Base-by-base conservation (phyloP, 2,888 invertebrate species). In the Aporophyla lueneburgensis region DNA sequence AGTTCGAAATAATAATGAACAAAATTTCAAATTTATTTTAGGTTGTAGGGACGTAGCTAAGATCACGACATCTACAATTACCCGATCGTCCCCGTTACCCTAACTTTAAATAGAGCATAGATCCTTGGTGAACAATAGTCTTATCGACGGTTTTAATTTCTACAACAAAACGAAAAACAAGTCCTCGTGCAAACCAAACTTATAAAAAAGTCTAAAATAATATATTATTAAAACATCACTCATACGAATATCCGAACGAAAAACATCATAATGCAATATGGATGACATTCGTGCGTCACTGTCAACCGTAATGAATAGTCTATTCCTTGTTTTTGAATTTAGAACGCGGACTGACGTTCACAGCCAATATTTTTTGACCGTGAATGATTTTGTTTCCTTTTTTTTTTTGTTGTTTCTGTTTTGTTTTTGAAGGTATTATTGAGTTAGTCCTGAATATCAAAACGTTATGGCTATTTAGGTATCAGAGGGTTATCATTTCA, bases 241-340 rank as follows among this genome's bases (percentile, higher is more conserved):
- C 56, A 53, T 58, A 78, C 67, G 62, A 58, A 62, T 83, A 80
- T 80, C 71, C 78, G 78, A 82, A 67, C 77, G 24, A 49, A 82
- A 76, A 70, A 82, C 69, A 33, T 24, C 49, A 9, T 40, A 54
- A 59, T 80, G 51, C 70, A 80, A 83, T 83, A 80, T 80, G 69
- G 58, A 79, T 79, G 82, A 70, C 58, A 53, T 70, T 19, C 78
- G 79, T 80, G 79, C 79, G 79, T 80, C 79, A 80, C 71, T 65
- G 62, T 33, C 54, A 65, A 49, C 68, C 54, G 51, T 76, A 70
- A 80, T 80, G 79, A 80, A 80, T 80, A 83, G 63, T 80, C 78
- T 83, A 80, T 83, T 83, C 24, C 56, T 65, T 78, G 58, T 80
- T 80, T 83, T 80, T 80, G 79, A 80, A 80, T 80, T 80, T 80